Conservation (phyloP, 64 coral and sea anemone species). For the Stichodactyla mertensii region DNA sequence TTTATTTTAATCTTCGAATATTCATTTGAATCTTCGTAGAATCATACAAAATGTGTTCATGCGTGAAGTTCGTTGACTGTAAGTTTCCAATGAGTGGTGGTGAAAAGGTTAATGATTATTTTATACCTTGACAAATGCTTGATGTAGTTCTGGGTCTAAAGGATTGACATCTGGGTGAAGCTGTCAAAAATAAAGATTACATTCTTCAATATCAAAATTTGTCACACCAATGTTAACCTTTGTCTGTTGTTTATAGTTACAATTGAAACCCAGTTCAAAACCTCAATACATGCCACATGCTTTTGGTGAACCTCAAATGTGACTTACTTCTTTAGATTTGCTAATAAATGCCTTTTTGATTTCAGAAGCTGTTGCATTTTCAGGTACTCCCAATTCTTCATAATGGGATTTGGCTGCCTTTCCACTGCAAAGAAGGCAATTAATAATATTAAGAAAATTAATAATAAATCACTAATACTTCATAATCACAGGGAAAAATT, state of each 20-base stretch:
- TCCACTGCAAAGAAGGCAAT: neutral
- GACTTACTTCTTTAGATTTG: conserved; percentile 51
- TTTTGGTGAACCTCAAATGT: neutral
- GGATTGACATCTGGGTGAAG: conserved; percentile 52
- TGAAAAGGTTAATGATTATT: neutral
- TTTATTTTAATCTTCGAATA: no score
- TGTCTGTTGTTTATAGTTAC: no score
- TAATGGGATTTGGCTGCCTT: conserved; percentile 1
- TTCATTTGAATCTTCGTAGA: no score
- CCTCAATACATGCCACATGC: no score
- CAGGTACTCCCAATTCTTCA: conserved; percentile 38
- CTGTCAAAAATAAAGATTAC: conserved; percentile 14
- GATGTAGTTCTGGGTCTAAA: conserved; percentile 42
- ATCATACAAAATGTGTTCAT: no score
- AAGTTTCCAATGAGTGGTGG: no score
- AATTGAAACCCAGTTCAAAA: no score
- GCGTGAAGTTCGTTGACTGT: no score
- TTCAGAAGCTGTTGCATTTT: conserved; percentile 46
- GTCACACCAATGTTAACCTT: neutral
- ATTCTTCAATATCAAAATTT: neutral
- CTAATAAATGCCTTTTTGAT: conserved; percentile 44
- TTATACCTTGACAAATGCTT: conserved; percentile 46
- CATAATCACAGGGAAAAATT: no score
- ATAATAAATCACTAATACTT: no score
- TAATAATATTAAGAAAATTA: no score